Evolutionary conservation across 1,140 invertebrate genomes (phyloP).

Genomic region (Lucilia cuprina): DNA sequence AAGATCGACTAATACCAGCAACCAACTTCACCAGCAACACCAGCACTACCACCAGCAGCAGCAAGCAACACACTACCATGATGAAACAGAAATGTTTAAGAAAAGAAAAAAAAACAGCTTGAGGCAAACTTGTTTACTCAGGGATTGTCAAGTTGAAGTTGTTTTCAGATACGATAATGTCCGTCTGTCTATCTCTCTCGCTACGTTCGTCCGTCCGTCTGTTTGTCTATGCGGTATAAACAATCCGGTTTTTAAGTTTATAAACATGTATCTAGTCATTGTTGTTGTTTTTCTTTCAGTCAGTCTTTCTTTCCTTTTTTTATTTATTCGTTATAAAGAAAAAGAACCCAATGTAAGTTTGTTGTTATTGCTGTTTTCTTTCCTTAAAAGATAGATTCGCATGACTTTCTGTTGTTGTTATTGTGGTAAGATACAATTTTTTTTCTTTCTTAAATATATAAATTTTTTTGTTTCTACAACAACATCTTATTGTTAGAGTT

Average conservation of each 20-base stretch:
- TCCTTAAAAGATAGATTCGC: conserved; percentile 16
- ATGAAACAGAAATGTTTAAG: background rate
- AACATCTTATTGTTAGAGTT: background rate
- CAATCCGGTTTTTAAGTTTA: background rate
- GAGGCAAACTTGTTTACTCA: conserved; percentile 34
- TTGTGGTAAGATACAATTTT: background rate
- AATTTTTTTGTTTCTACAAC: conserved; percentile 4
- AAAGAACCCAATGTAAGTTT: background rate
- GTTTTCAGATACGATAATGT: background rate
- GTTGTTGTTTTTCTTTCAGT: background rate
- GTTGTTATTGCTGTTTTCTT: background rate
- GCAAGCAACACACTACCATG: too few relatives aligned
- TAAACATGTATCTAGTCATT: background rate
- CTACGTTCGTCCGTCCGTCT: background rate
- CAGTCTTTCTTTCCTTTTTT: too few relatives aligned
- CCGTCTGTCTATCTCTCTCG: background rate
- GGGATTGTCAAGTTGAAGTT: conserved; percentile 30
- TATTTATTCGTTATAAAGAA: background rate
- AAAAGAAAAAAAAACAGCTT: background rate
- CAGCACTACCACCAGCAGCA: too few relatives aligned
- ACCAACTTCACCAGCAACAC: background rate
- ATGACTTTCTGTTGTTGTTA: background rate
- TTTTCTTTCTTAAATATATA: too few relatives aligned
- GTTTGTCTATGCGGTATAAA: background rate
- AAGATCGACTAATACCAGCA: background rate